Conservation (phyloP, 2,113 vertebrate species). For the Neogale vison region DNA sequence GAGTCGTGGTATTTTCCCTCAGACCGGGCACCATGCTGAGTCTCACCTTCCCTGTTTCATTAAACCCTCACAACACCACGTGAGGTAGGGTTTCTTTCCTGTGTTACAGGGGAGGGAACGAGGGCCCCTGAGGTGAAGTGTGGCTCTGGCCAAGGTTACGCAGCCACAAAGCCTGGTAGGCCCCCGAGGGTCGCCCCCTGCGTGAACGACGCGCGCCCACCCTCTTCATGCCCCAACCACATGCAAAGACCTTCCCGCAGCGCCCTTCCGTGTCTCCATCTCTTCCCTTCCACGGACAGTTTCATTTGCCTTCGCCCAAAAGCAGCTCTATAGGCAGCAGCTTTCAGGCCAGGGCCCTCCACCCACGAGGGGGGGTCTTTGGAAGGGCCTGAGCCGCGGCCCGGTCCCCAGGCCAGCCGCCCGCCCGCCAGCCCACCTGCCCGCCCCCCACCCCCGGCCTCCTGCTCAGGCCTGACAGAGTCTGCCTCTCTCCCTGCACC, state of each 20-base stretch:
- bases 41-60: background rate
- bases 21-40: background rate
- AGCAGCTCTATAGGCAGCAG: background rate
- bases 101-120: background rate
- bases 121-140: background rate
- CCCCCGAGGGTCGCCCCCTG: background rate
- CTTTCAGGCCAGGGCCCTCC: background rate
- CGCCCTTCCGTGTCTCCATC: background rate
- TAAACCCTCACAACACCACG: background rate
- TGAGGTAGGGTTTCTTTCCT: background rate
- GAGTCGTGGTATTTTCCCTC: accelerated
- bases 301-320: background rate
- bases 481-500: background rate
- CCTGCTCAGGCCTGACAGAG: background rate
- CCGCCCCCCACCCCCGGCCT: background rate
- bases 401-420: background rate
- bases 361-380: background rate
- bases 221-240: accelerated
- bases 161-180: background rate
- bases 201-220: accelerated
- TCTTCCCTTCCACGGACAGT: background rate
- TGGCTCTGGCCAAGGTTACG: background rate
- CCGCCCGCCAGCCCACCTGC: background rate
- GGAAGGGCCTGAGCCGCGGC: background rate
- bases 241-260: accelerated